Conservation (phyloP, 2,888 invertebrate species). For the Brenthis ino region DNA sequence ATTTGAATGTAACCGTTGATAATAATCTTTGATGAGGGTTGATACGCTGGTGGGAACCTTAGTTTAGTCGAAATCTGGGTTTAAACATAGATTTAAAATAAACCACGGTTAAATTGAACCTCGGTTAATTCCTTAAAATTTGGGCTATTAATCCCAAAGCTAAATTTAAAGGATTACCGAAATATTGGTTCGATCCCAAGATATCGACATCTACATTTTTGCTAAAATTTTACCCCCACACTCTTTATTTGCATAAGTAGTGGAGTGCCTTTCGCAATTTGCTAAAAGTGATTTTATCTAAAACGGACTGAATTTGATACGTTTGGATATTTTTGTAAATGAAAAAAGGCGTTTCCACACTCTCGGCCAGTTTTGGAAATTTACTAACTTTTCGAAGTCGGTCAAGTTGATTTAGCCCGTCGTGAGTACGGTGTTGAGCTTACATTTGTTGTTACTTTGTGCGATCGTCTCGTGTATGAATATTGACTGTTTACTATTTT, state of each 20-base stretch:
- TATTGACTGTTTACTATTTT: slow-evolving; percentile 50
- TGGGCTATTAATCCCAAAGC: not conserved
- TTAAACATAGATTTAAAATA: slow-evolving; percentile 1
- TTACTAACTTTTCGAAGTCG: slow-evolving; percentile 38
- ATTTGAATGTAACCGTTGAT: slow-evolving; percentile 9
- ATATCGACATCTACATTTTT: slow-evolving; percentile 12
- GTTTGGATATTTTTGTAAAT: slow-evolving; percentile 60
- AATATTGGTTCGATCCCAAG: too few species aligned
- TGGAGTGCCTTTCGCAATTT: slow-evolving; percentile 72
- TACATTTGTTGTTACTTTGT: slow-evolving; percentile 61
- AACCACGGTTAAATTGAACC: not conserved
- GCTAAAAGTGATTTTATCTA: slow-evolving; percentile 56
- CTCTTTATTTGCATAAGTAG: slow-evolving; percentile 63
- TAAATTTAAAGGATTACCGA: too few species aligned
- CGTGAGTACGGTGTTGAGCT: slow-evolving; percentile 53
- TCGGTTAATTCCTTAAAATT: not conserved
- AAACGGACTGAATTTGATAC: slow-evolving; percentile 69
- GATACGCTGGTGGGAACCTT: slow-evolving; percentile 9
- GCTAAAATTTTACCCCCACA: slow-evolving; percentile 30
- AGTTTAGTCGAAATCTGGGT: slow-evolving; percentile 8
- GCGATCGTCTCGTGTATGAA: slow-evolving; percentile 59
- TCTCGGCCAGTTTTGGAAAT: slow-evolving; percentile 41
- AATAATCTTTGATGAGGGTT: slow-evolving; percentile 17
- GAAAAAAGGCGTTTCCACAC: slow-evolving; percentile 42
- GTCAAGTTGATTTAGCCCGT: slow-evolving; percentile 21